phyloP scores from a whole-genome alignment of 2,888 invertebrate species.

The Colostygia pectinataria region DNA sequence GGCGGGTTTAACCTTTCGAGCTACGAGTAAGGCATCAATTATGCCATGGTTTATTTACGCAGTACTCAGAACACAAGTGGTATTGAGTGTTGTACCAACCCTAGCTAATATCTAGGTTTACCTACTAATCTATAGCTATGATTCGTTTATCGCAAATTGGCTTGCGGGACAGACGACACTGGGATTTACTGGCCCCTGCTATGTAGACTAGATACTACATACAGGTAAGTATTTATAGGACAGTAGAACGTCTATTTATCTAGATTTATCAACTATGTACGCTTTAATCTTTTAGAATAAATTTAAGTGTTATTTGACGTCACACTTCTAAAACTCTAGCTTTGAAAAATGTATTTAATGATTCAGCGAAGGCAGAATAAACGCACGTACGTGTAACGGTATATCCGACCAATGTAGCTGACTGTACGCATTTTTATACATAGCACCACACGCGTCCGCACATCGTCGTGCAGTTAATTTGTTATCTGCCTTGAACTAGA shows the following conservation, averaged over 20 bases:
- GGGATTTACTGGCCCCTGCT: slow-evolving; percentile 20
- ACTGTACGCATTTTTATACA: slow-evolving; percentile 6
- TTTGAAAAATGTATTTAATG: too few relatives aligned
- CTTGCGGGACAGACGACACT: slow-evolving; percentile 14
- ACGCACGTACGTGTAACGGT: too few relatives aligned
- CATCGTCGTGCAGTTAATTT: slow-evolving; percentile 28
- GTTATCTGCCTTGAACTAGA: slow-evolving; percentile 48
- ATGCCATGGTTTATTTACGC: slow-evolving; percentile 1
- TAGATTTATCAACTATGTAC: too few relatives aligned
- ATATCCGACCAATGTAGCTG: neutral
- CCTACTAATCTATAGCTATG: neutral
- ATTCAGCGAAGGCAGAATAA: too few relatives aligned
- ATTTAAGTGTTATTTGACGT: too few relatives aligned
- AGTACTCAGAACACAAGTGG: neutral
- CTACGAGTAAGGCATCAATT: neutral
- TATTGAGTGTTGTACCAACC: slow-evolving; percentile 9
- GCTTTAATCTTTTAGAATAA: too few relatives aligned
- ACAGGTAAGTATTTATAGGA: too few relatives aligned
- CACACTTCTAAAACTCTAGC: too few relatives aligned
- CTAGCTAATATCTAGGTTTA: slow-evolving; percentile 9
- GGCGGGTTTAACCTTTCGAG: too few relatives aligned
- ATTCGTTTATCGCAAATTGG: slow-evolving; percentile 19
- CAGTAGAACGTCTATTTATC: too few relatives aligned
- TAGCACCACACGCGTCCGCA: slow-evolving; percentile 6
- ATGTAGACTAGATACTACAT: too few relatives aligned